Conservation (phyloP, 2,113 vertebrate species). For the Glareola pratincola region DNA sequence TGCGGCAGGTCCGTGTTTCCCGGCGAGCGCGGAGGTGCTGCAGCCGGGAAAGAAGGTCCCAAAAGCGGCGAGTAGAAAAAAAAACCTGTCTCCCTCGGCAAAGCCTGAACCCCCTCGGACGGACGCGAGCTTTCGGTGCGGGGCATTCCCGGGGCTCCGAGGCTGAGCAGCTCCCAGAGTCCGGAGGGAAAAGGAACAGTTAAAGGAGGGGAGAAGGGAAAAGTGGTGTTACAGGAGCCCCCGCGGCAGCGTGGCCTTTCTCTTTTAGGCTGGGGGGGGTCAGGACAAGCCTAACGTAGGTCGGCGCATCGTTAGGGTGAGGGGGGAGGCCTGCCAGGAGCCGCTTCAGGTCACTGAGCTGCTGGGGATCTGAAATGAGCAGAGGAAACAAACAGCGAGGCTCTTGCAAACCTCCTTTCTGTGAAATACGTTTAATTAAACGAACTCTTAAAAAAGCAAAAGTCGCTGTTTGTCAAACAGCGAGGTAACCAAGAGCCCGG, state of each 20-base stretch:
- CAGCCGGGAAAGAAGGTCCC: neutral
- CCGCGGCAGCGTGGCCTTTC: neutral
- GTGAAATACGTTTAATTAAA: neutral
- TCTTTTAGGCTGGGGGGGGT: too few species aligned
- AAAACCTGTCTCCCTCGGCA: accelerated
- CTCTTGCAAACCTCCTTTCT: neutral
- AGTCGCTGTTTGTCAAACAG: neutral
- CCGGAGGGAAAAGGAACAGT: neutral
- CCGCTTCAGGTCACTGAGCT: neutral
- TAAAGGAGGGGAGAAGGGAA: neutral
- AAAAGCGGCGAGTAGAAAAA: too few species aligned
- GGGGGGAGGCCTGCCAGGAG: neutral
- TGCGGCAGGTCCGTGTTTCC: neutral
- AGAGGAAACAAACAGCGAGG: neutral
- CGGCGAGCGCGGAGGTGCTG: neutral
- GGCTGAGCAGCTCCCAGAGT: neutral
- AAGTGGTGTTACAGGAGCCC: neutral
- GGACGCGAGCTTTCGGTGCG: neutral
- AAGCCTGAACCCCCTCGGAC: neutral
- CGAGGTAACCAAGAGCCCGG: neutral
- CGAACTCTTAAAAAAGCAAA: neutral
- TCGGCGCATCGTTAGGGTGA: neutral
- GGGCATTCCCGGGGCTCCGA: neutral
- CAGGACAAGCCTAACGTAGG: neutral
- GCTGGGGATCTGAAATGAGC: neutral